Percentiles rank a stretch among this genome's conserved stretches.
Evolutionary conservation across 2,113 vertebrate species (phyloP).

Genomic region (Typhlomys cinereus): DNA sequence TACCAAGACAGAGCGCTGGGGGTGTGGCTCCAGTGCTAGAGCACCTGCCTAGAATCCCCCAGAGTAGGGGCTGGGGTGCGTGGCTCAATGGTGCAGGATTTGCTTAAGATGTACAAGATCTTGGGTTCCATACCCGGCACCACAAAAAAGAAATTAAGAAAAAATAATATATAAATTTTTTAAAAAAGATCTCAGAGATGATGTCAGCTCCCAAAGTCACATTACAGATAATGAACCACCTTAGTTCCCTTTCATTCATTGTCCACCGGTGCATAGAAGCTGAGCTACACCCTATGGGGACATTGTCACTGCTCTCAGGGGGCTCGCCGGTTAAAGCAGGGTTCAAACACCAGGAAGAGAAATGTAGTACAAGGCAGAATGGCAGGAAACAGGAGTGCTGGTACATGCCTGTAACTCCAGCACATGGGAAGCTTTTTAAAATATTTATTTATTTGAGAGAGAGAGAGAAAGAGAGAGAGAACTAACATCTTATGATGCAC

Average conservation of each 20-base stretch:
- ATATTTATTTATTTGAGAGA: too few relatives aligned
- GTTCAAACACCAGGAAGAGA: neutral
- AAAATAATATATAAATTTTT: neutral
- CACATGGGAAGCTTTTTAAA: too few relatives aligned
- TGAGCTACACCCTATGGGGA: too few relatives aligned
- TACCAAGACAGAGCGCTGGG: neutral
- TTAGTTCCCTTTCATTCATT: neutral
- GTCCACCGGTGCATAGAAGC: neutral
- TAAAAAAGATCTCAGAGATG: neutral
- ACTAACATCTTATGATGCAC: too few relatives aligned
- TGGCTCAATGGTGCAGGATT: neutral
- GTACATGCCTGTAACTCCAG: neutral
- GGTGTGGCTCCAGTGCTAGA: neutral
- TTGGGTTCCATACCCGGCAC: neutral
- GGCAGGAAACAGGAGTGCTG: neutral
- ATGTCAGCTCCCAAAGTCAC: slow-evolving; percentile 34
- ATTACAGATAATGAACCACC: neutral
- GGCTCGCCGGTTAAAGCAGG: neutral
- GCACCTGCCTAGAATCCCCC: neutral
- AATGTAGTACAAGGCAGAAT: neutral
- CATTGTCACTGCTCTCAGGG: neutral
- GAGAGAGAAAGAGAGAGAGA: too few relatives aligned
- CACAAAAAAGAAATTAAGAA: neutral
- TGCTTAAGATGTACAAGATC: neutral
- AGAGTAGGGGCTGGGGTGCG: too few relatives aligned